phyloP scores from a whole-genome alignment of 2,888 invertebrate species.

The Entomobrya proxima region DNA sequence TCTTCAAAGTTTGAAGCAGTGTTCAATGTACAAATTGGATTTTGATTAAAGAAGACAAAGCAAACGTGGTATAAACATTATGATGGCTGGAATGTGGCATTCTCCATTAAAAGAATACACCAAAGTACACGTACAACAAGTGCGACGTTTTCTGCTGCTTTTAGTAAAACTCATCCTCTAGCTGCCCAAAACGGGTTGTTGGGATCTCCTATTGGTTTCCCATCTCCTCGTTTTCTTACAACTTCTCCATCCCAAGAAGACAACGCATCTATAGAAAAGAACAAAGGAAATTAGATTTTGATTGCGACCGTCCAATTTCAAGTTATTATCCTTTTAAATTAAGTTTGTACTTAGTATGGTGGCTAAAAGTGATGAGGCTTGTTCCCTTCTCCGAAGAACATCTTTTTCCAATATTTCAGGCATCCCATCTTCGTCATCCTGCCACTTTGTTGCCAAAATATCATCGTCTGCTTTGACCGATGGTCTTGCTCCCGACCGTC shows the following conservation, averaged over 20 bases:
- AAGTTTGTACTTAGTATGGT: slow-evolving; percentile 43
- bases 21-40: no score
- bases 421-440: slow-evolving; percentile 37
- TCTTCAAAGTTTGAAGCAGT: no score
- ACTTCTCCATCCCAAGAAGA: slow-evolving; percentile 55
- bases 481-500: slow-evolving; percentile 48
- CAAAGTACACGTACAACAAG: neutral
- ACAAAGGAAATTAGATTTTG: neutral
- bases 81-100: slow-evolving; percentile 5
- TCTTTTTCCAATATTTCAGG: slow-evolving; percentile 47
- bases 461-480: slow-evolving; percentile 54
- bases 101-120: neutral
- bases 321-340: neutral
- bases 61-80: neutral
- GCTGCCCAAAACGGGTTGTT: slow-evolving; percentile 61
- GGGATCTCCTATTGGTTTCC: slow-evolving; percentile 45
- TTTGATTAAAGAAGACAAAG: neutral
- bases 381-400: slow-evolving; percentile 35
- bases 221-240: slow-evolving; percentile 50
- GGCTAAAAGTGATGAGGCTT: slow-evolving; percentile 45
- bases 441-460: slow-evolving; percentile 43
- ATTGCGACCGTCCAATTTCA: neutral
- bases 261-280: slow-evolving; percentile 34
- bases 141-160: neutral
- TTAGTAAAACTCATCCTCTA: slow-evolving; percentile 62